Evolutionary conservation across 2,797 vertebrate species (phyloP).

Genomic region (Hippocampus kuda): DNA sequence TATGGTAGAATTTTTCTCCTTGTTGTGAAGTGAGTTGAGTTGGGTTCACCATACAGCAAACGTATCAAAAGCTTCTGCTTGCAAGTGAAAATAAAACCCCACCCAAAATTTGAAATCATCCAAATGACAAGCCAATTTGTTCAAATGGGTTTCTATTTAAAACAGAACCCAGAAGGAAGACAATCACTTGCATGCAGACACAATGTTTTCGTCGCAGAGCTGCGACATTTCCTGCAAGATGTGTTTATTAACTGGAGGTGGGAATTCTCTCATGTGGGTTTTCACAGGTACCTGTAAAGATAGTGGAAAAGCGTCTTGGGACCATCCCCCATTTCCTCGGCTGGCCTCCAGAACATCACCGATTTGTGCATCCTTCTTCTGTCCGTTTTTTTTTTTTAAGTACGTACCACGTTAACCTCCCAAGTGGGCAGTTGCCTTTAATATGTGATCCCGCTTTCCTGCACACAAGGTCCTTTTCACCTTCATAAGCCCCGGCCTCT

Average conservation of each 20-base stretch:
- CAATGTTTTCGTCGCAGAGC: slow-evolving; percentile 42
- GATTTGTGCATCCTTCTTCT: neutral
- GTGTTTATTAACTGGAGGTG: slow-evolving; percentile 63
- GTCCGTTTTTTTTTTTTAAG: neutral
- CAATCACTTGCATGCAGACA: slow-evolving; percentile 23
- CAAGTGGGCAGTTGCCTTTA: slow-evolving; percentile 45
- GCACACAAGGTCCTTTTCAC: slow-evolving; percentile 48
- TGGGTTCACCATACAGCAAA: no score
- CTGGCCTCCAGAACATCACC: slow-evolving; percentile 33
- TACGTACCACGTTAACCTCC: slow-evolving; percentile 28
- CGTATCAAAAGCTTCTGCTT: no score
- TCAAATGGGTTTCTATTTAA: neutral
- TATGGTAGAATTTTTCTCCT: no score
- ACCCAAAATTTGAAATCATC: no score
- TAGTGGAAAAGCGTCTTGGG: slow-evolving; percentile 23
- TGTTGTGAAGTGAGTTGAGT: no score
- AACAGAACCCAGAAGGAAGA: neutral
- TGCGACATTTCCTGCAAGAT: slow-evolving; percentile 56
- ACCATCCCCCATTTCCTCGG: slow-evolving; percentile 35
- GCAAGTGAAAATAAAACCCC: no score
- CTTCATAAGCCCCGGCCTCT: slow-evolving; percentile 43
- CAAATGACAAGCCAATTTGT: neutral
- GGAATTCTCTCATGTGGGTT: slow-evolving; percentile 49
- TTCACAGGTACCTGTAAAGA: slow-evolving; percentile 60
- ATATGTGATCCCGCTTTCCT: slow-evolving; percentile 43